phyloP scores from a whole-genome alignment of 2,888 invertebrate genomes.

The Zygogramma bicolorata region DNA sequence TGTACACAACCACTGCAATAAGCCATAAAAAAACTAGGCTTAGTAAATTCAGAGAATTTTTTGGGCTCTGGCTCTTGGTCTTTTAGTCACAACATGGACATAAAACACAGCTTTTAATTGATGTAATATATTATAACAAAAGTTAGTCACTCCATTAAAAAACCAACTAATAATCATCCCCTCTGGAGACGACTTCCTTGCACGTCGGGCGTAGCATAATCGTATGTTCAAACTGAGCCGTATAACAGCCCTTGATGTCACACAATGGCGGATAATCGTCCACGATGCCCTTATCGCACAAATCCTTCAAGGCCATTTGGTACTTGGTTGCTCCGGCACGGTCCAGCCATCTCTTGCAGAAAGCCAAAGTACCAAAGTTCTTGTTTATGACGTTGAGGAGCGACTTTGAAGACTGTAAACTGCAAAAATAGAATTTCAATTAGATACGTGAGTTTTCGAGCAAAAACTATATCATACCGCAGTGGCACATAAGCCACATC shows the following conservation, averaged over 20 bases:
- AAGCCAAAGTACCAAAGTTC: conserved; percentile 96
- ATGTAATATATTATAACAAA: conserved; percentile 3
- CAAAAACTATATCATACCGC: conserved; percentile 69
- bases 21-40: no score
- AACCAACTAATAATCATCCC: conserved; percentile 86
- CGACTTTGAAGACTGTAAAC: conserved; percentile 92
- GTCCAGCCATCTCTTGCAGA: conserved; percentile 99
- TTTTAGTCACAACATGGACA: not conserved
- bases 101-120: conserved; percentile 2
- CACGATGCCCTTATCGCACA: conserved; percentile 98
- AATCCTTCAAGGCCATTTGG: conserved; percentile 97
- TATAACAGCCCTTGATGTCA: conserved; percentile 97
- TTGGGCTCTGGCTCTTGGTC: no score
- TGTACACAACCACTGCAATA: no score
- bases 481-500: conserved; percentile 93
- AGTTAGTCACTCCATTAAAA: not conserved
- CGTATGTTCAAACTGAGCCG: conserved; percentile 99
- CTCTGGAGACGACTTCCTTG: conserved; percentile 97
- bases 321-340: conserved; percentile 97
- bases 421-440: conserved; percentile 60
- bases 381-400: conserved; percentile 94
- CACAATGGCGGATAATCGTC: conserved; percentile 98
- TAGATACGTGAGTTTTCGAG: not conserved
- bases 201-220: conserved; percentile 96
- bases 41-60: no score